Conservation (phyloP, 2,797 vertebrate genomes). For the Anguilla anguilla region DNA sequence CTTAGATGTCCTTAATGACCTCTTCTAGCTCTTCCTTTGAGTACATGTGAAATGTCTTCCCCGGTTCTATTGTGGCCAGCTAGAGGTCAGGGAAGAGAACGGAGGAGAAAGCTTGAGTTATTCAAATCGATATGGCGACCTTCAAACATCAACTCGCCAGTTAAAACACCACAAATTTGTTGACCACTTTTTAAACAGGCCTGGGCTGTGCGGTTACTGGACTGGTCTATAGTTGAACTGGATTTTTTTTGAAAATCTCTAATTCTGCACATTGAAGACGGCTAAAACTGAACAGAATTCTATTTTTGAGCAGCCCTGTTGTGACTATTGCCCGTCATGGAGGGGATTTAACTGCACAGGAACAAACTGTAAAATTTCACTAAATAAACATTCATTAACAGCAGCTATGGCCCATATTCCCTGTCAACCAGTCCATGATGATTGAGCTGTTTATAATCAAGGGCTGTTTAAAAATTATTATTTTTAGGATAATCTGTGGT, state of each 20-base stretch:
- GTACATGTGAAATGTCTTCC: slow-evolving; percentile 98
- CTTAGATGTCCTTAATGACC: slow-evolving; percentile 97
- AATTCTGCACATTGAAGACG: background rate
- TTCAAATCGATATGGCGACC: background rate
- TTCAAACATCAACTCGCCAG: background rate
- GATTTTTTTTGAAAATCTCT: background rate
- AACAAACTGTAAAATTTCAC: background rate
- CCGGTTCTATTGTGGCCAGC: slow-evolving; percentile 94
- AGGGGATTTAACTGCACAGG: background rate
- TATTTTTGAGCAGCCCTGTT: background rate
- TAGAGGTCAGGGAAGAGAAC: slow-evolving; percentile 57
- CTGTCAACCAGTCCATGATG: background rate
- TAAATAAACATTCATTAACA: background rate
- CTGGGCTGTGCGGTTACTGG: background rate
- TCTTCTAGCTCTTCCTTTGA: slow-evolving; percentile 98
- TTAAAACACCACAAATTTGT: background rate
- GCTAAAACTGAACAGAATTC: background rate
- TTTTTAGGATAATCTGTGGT: background rate
- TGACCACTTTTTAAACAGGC: background rate
- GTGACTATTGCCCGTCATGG: background rate
- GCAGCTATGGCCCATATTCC: background rate
- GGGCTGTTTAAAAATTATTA: background rate
- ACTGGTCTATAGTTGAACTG: background rate
- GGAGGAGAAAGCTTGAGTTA: background rate
- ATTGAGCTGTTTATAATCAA: background rate